A percentile compares a stretch with the other conserved stretches of the same genome.
These are phyloP conservation scores for Scortum barcoo DNA, from an alignment of 2,113 vertebrate genomes.

Conservation along the genomic window DNA sequence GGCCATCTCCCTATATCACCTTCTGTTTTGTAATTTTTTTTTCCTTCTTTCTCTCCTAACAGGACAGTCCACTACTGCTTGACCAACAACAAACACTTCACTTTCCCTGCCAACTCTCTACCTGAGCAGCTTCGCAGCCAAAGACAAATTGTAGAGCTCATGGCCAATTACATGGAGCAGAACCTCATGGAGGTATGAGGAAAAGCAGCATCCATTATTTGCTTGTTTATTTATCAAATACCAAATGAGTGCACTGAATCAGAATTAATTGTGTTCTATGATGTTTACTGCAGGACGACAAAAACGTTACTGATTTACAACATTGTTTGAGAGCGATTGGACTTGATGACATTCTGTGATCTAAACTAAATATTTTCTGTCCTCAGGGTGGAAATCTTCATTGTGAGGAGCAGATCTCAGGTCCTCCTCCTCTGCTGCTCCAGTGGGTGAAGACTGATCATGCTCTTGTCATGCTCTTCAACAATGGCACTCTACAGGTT, in stretches of 20 bases:
- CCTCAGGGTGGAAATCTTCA: constrained; percentile 93
- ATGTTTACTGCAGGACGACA: not conserved
- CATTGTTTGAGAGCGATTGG: no score
- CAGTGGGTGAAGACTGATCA: constrained; percentile 99
- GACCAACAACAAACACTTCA: constrained; percentile 93
- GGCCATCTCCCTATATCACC: not conserved
- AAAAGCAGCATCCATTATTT: not conserved
- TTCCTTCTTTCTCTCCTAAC: not conserved
- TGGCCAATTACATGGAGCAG: constrained; percentile 97
- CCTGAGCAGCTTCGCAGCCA: constrained; percentile 92
- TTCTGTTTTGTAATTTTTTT: not conserved
- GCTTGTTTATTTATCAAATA: not conserved
- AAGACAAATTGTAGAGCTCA: constrained; percentile 92
- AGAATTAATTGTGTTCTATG: not conserved
- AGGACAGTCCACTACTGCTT: constrained; percentile 95
- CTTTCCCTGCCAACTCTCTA: constrained; percentile 87
- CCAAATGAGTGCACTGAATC: not conserved
- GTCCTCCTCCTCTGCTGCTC: constrained; percentile 89
- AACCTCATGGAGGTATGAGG: constrained; percentile 94
- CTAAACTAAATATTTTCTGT: not conserved
- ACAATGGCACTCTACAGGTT: constrained; percentile 95
- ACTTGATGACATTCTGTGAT: not conserved
- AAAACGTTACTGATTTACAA: no score
- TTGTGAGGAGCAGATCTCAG: constrained; percentile 81
- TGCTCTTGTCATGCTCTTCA: constrained; percentile 97